Percentiles rank a stretch among this genome's conserved stretches.
phyloP scores from a whole-genome alignment of 2,113 vertebrate species.

The Galeopterus variegatus region DNA sequence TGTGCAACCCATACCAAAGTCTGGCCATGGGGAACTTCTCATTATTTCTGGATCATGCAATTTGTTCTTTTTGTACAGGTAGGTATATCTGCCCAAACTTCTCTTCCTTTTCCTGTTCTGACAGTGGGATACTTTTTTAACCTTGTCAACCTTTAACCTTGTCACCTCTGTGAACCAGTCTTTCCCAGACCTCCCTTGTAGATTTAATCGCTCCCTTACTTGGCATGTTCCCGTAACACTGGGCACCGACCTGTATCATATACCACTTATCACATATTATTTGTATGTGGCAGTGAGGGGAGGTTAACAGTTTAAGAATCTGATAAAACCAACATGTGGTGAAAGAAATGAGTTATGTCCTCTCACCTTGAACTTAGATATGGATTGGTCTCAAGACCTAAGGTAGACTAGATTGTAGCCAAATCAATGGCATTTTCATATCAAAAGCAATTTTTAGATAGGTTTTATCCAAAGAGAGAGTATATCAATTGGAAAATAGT shows the following conservation, averaged over 20 bases:
- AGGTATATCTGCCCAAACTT: not conserved
- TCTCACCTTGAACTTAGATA: slow-evolving; percentile 63
- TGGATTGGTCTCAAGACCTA: not conserved
- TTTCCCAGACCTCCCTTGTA: not conserved
- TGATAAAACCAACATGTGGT: slow-evolving; percentile 39
- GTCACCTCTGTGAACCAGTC: slow-evolving; percentile 38
- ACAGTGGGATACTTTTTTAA: slow-evolving; percentile 27
- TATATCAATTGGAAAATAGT: not conserved
- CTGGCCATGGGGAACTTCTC: not conserved
- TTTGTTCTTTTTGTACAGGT: not conserved
- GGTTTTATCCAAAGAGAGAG: slow-evolving; percentile 5
- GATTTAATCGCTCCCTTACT: slow-evolving; percentile 50
- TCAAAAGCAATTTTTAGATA: slow-evolving; percentile 60
- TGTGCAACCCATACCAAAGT: not conserved
- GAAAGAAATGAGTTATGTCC: slow-evolving; percentile 27
- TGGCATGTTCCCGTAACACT: not conserved
- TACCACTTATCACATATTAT: slow-evolving; percentile 41
- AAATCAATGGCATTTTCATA: slow-evolving; percentile 8
- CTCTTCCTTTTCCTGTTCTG: not conserved
- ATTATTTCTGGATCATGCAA: slow-evolving; percentile 13
- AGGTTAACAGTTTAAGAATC: slow-evolving; percentile 25
- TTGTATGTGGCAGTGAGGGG: slow-evolving; percentile 37
- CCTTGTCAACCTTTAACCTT: not conserved
- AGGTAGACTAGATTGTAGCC: not conserved
- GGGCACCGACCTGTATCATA: not conserved